Evolutionary conservation across 2,888 invertebrate genomes (phyloP), one percentile per base, ranked within the genome.

Genomic region (Vesta saturnalis): DNA sequence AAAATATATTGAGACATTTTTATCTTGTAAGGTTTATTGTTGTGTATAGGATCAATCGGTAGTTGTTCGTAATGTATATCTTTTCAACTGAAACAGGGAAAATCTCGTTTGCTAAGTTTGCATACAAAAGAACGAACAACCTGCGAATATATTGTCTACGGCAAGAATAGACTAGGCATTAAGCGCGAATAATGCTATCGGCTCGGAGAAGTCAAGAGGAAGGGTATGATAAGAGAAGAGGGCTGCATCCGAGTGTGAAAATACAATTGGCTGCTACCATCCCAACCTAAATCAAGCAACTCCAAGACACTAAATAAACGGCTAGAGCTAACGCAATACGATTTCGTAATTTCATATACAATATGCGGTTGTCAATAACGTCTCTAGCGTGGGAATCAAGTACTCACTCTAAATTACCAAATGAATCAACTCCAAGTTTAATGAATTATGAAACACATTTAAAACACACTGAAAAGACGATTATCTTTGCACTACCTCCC

Each of bases 181-280:
- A 74, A 68, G 71, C 64, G 71, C 70, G 71, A 75, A 74, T 74
- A 73, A 73, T 71, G 69, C 72, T 76, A 76, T 75, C 73, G 69
- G 70, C 65, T 65, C 64, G 67, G 72, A 71, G 74, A 74, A 76
- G 72, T 76, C 75, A 73, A 74, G 74, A 72, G 74, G 74, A 76
- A 75, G 73, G 65, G 61, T 57, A 60, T 69, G 76, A 76, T 76
- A 76, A 76, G 74, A 65, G 69, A 69, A 67, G 66, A 70, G 72
- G 67, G 70, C 57, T 67, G 55, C 67, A 67, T 55, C 59, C 67
- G 67, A 70, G 64, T 70, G 60, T 72, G 64, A 67, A 71, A 71
- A 67, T 67, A 72, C 67, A 72, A 72, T 70, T 70, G 72, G 60
- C 58, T 64, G 57, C 57, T 60, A 66, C 63, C 60, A 62, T 46